Conservation (phyloP, 2,888 invertebrate species). For the Sarcophaga carnaria region DNA sequence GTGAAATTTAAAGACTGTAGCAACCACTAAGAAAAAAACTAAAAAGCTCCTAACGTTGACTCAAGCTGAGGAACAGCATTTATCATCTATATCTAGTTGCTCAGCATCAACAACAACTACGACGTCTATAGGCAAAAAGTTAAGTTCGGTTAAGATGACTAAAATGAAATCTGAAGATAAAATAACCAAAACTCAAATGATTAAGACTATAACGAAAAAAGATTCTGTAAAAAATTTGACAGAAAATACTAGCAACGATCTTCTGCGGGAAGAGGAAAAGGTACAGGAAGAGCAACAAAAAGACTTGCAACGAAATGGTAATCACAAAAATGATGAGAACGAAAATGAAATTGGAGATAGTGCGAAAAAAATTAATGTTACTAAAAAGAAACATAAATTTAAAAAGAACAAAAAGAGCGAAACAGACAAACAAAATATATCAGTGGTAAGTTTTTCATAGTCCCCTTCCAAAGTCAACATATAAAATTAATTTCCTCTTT, state of each 20-base stretch:
- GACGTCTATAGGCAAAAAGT: constrained; percentile 26
- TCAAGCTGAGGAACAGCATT: constrained; percentile 72
- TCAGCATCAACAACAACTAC: constrained; percentile 29
- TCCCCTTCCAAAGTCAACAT: not conserved
- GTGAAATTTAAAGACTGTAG: constrained; percentile 4
- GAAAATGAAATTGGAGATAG: constrained; percentile 5
- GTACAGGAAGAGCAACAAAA: not conserved
- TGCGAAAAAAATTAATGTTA: constrained; percentile 19
- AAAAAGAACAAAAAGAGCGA: constrained; percentile 86
- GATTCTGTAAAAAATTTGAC: constrained; percentile 30
- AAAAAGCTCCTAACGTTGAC: constrained; percentile 41
- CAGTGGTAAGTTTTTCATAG: constrained; percentile 83
- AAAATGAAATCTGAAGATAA: constrained; percentile 32
- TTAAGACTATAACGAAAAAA: constrained; percentile 1
- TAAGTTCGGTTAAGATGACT: not conserved
- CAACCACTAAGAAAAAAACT: constrained; percentile 23
- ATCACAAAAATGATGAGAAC: constrained; percentile 4
- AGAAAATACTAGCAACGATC: constrained; percentile 28
- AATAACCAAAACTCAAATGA: not conserved
- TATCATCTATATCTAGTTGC: constrained; percentile 58
- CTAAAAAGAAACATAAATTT: constrained; percentile 62
- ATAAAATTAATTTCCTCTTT: constrained; percentile 25
- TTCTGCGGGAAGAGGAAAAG: not conserved
- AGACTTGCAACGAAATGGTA: constrained; percentile 24
- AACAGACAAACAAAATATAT: constrained; percentile 86